Evolutionary conservation across 1,140 invertebrate genomes (phyloP), one percentile per base, ranked within the genome.

Genomic region (Drosophila cardini): DNA sequence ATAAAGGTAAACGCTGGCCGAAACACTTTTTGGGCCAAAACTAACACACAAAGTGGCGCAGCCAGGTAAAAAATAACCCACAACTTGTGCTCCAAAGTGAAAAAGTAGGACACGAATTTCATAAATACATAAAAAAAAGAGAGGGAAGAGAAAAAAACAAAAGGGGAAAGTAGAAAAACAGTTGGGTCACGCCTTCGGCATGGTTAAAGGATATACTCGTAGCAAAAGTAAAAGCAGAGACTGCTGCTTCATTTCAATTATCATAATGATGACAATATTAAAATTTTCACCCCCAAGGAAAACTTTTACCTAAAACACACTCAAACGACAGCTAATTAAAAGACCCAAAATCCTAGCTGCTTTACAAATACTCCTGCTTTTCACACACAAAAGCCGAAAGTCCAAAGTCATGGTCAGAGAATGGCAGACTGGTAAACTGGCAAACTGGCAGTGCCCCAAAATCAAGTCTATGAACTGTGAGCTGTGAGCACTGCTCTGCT

Each of bases 1-100:
- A 87, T 89, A 87, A 87, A 87, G 84, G 84, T 90, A 89, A 87
- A 84, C 72, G 83, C 79, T 79, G 80, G 72, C 71, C 82, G 72
- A 75, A 79, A 85, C 70, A 80, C 81, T 80, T 84, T 73, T 75
- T 76, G 67, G 78, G 55, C 67, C 64, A 81, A 86, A 86, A 87
- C 84, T 83, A 83, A 85, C 79, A 89, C 83, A 86, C 61, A 82
- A 86, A 76, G 67, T 87, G 72, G 57, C 62, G 71, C 78, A 78
- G 60, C 53, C 56, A 32, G 38, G 58, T 68, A 46, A 57, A 57
- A 34, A 43, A 57, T 42, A 73, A 56, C 70, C 76, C 76, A 82
- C 70, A 85, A 80, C 71, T 80, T 84, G 81, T 70, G 63, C 30
- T 56, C 21, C 61, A 65, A 58, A 72, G 50, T 38, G 53, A 73